Base-by-base conservation (phyloP, 2,797 vertebrate species). In the Ctenosaura bakeri region DNA sequence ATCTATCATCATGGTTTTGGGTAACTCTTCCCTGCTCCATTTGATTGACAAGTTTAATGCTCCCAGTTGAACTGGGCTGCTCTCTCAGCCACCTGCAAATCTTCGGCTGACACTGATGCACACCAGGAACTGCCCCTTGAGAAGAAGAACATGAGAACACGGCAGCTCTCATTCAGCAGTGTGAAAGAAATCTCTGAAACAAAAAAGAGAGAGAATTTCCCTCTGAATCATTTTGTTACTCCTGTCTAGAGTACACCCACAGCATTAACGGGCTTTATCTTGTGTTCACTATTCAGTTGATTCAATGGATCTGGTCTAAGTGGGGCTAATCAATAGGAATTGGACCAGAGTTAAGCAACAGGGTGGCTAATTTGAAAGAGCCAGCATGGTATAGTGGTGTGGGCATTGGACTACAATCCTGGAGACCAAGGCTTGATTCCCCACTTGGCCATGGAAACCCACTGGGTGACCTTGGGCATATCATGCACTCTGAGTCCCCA, bases 1-100 rank as follows among this genome's bases (percentile, higher is more conserved):
- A 69, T 26, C 18, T 26, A 54, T 80, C 52, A 88, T 82, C 80
- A 82, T 71, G 64, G 26, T 69, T 66, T 88, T 59, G 20, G 35
- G 26, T 74, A 83, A 83, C 2, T 62, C 26, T 59, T n/a, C 35
- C 66, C 29, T 74, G 54, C 56, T 89, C 71, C n/a, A 54, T 13
- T 46, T 74, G 50, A 76, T 9, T 83, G 88, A 83, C n/a, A 89
- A 80, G 80, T 29, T 87, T 38, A 77, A 56, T 77, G 54, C 24
- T 74, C 80, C 80, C 50, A 86, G 84, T 20, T 62, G 87, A 83
- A 83, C 26, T 83, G 6, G 1, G 54, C 8, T 62, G 69, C 35
- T 32, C 50, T 10, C 24, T 74, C 20, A 56, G n/a, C 52, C 69
- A 83, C 56, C 81, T 50, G 69, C 38, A 89, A 76, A 82, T 83